Percentiles rank a stretch among this genome's conserved stretches.
These are phyloP conservation scores for Diarsia dahlii DNA, from an alignment of 2,888 invertebrate species.

Conservation along the genomic window DNA sequence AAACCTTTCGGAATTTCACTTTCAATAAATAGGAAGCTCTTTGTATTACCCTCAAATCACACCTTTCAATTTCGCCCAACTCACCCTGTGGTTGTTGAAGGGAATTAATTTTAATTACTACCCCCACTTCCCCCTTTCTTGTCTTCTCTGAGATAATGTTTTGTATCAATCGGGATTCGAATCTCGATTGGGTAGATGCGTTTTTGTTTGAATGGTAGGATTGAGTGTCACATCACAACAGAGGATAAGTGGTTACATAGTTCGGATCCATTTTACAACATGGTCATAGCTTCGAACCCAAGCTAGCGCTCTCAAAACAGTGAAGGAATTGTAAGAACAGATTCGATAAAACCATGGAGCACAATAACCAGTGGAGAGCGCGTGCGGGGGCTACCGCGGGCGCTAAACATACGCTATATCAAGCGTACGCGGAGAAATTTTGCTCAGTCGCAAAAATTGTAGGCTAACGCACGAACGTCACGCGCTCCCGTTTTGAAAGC, in stretches of 20 bases:
- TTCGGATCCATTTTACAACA: not conserved
- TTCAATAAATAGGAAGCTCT: conserved; percentile 46
- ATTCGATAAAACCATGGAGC: too few species aligned
- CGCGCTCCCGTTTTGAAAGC: too few species aligned
- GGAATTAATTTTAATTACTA: conserved; percentile 68
- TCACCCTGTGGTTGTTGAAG: conserved; percentile 57
- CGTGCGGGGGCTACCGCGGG: too few species aligned
- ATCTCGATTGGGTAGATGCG: conserved; percentile 21
- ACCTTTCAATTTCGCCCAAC: conserved; percentile 62
- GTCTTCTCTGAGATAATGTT: conserved; percentile 41
- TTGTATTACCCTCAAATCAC: conserved; percentile 62
- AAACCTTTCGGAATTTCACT: conserved; percentile 46
- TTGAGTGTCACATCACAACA: not conserved
- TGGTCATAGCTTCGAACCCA: not conserved
- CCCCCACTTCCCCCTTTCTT: conserved; percentile 30
- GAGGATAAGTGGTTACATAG: not conserved
- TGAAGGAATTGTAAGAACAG: not conserved
- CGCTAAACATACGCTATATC: too few species aligned
- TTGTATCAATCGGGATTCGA: conserved; percentile 39
- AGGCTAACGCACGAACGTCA: too few species aligned
- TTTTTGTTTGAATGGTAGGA: conserved; percentile 23
- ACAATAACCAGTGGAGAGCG: too few species aligned
- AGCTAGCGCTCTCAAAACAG: not conserved
- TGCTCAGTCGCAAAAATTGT: too few species aligned
- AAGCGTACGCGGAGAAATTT: too few species aligned